Conservation (phyloP, 2,113 vertebrate species). For the Ailurus styani region DNA sequence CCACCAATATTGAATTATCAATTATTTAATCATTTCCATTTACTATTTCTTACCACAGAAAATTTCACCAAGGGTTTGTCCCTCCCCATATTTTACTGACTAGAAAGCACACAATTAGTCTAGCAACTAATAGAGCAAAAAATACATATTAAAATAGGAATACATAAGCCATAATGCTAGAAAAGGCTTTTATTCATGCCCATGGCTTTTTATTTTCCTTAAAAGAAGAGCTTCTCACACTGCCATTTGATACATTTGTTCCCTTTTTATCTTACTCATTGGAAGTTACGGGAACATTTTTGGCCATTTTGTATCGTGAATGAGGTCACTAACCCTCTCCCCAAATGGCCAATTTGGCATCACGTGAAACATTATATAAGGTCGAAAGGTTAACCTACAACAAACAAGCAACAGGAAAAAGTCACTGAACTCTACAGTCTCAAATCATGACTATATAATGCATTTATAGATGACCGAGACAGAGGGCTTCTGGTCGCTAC, state of each 20-base stretch:
- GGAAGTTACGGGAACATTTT: neutral
- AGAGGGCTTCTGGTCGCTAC: neutral
- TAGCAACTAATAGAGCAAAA: neutral
- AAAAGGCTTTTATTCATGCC: neutral
- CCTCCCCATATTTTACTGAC: neutral
- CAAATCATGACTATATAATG: neutral
- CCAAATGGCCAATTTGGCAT: neutral
- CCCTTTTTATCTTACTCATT: slow-evolving; percentile 21
- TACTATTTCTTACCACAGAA: slow-evolving; percentile 24
- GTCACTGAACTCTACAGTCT: neutral
- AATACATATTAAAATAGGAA: neutral
- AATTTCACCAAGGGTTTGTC: neutral
- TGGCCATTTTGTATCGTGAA: slow-evolving; percentile 13
- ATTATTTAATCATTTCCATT: slow-evolving; percentile 63
- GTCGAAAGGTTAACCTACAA: slow-evolving; percentile 44
- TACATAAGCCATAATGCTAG: neutral
- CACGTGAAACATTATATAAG: slow-evolving; percentile 22
- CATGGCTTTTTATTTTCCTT: neutral
- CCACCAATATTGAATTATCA: slow-evolving; percentile 55
- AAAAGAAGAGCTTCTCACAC: neutral
- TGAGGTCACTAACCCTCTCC: slow-evolving; percentile 43
- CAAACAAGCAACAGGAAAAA: neutral
- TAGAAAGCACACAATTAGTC: neutral
- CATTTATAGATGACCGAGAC: neutral
- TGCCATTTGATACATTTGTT: neutral